Evolutionary conservation across 2,888 invertebrate genomes (phyloP), one percentile per base, ranked within the genome.

Genomic region (Parnassius orleans): DNA sequence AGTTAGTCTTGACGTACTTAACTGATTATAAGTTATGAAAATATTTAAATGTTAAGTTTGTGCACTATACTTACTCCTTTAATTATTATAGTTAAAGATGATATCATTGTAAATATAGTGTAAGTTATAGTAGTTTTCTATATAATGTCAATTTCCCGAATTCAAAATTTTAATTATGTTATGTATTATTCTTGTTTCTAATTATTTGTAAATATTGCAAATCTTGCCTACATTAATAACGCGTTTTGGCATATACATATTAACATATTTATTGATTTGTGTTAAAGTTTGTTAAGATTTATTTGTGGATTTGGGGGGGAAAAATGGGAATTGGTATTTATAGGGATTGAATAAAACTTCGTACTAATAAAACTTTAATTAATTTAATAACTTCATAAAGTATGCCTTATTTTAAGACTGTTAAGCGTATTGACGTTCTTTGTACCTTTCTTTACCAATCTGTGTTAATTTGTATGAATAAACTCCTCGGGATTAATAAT

Each of bases 21-120:
- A 59, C 12, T 10, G 10, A 46, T 5, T 53, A 7, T 52, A 52
- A 46, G 12, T 10, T 43, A 44, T 9, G 5, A 59, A 33, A 44
- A 44, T 43, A 54, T 19, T 33, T 44, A 24, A 10, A 2, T 33
- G 19, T 51, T 48, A 56, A 56, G 10, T 56, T 24, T n/a, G 42
- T 51, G 51, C 50, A 50, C 50, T 15, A 19, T 15, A 15, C 14
- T 10, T 1, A 50, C 15, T 10, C 10, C 11, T 15, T 19, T 65
- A 11, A 10, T 55, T 24, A 12, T 19, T 24, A 41, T 59, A 57
- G 48, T 51, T 61, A 64, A 59, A 64, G 58, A 61, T 65, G 58
- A 69, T 69, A 68, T 69, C 67, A 64, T 55, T 69, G 68, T 69
- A 68, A 44, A 68, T 69, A 71, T 54, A 53, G 61, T 50, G 12